Evolutionary conservation across 1,140 invertebrate genomes (phyloP).

Genomic region (Drosophila repleta): DNA sequence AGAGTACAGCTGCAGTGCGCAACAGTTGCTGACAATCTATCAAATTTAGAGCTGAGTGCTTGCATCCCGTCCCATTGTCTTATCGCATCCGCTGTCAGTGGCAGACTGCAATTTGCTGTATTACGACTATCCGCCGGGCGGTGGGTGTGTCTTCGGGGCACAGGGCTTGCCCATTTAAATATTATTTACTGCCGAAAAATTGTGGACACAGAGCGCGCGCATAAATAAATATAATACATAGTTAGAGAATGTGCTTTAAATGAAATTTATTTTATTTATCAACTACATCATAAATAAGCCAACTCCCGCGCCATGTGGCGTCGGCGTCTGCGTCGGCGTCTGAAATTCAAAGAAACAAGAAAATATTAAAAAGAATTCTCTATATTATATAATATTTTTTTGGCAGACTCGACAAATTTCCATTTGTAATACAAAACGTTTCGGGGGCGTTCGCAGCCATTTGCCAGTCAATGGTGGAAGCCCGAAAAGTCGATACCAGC

Average conservation of each 20-base stretch:
- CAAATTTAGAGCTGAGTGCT: not conserved
- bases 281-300: constrained; percentile 73
- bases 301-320: constrained; percentile 60
- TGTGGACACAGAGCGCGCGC: constrained; percentile 43
- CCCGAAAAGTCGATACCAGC: constrained; percentile 40
- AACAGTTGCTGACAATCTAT: constrained; percentile 6
- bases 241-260: constrained; percentile 60
- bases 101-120: constrained; percentile 21
- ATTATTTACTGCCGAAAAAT: constrained; percentile 38
- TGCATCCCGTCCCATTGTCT: not conserved
- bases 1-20: not conserved
- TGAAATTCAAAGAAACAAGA: constrained; percentile 2
- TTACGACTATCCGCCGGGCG: not conserved
- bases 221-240: constrained; percentile 44
- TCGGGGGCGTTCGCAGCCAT: constrained; percentile 59
- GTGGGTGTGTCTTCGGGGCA: constrained; percentile 1
- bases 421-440: constrained; percentile 74
- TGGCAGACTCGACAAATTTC: constrained; percentile 68
- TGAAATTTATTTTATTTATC: constrained; percentile 80
- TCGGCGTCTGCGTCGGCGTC: constrained; percentile 24
- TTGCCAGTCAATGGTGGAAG: constrained; percentile 71
- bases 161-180: constrained; percentile 25
- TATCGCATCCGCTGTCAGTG: constrained; percentile 22
- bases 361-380: constrained; percentile 14
- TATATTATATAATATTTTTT: constrained; percentile 48